These are phyloP conservation scores for Lethenteron reissneri DNA, from an alignment of 2,113 vertebrate species.

Conservation along the genomic window DNA sequence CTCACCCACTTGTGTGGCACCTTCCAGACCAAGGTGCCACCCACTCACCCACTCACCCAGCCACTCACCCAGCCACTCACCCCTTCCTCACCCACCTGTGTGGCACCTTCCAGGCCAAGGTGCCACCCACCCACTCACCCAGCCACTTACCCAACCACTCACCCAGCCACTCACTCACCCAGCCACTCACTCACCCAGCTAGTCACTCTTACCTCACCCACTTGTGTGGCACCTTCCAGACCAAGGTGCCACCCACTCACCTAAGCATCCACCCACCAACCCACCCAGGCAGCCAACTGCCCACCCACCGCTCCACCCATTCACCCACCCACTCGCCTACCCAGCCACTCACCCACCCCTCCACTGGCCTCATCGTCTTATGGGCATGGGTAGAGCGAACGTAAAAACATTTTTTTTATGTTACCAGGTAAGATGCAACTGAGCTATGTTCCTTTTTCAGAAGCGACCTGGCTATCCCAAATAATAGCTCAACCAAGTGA, in stretches of 20 bases:
- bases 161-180: conserved; percentile 58
- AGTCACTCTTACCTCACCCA: conserved; percentile 77
- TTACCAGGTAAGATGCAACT: too few species aligned
- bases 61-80: conserved; percentile 16
- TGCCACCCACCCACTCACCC: conserved; percentile 13
- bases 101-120: conserved; percentile 87
- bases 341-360: conserved; percentile 62
- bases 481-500: too few species aligned
- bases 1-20: conserved; percentile 83
- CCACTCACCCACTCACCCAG: too few species aligned
- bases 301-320: too few species aligned
- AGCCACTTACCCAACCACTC: conserved; percentile 11
- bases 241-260: too few species aligned
- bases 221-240: conserved; percentile 20
- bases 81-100: conserved; percentile 88
- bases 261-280: too few species aligned
- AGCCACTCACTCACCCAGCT: conserved; percentile 41
- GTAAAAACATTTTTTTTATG: too few species aligned
- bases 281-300: conserved; percentile 63
- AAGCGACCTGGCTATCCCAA: too few species aligned
- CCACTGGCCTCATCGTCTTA: conserved; percentile 59
- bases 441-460: too few species aligned
- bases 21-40: conserved; percentile 70
- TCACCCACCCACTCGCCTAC: conserved; percentile 11
- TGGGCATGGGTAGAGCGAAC: too few species aligned